Base-by-base conservation (phyloP, 2,113 vertebrate genomes). In the Cavia aperea region DNA sequence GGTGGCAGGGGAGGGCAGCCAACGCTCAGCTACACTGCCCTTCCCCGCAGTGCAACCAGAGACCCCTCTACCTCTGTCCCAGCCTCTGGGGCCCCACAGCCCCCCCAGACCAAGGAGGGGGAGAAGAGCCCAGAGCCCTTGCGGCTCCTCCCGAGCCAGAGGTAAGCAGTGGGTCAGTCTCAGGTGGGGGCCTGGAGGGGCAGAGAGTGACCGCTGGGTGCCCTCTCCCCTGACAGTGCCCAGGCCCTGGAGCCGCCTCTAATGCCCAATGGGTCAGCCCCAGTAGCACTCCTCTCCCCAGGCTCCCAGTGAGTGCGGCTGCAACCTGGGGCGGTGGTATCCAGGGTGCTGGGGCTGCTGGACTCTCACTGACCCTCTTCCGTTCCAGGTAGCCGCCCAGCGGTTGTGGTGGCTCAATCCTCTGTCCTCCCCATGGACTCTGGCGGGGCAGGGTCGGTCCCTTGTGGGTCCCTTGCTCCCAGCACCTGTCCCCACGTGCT, bases 21-120 rank as follows among this genome's bases (percentile, higher is more conserved):
- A 1, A 11, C 21, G 39, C 12, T 51, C 51, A 36, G 58, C 58
- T 14, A 12, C 14, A 43, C 23, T 33, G 39, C 16, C 81, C 33
- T 91, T 13, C 1, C 15, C 58, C 13, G 18, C 92, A 97, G 96
- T 86, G 95, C 92, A 84, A 73, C 94, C 91, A 85, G 96, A 96
- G 95, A 95, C 91, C 89, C 95, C 94, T 91, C 96, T 97, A 96
- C 96, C 96, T 97, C 96, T 93, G 93, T 96, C 84, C 93, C 89
- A 43, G 86, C 72, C 90, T 66, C 89, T 0, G 43, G 84, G 89
- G 86, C 86, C 86, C 39, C 56, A n/a, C 94, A 78, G 24, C 29
- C 4, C 58, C 79, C 89, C 7, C 83, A 81, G 91, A 66, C 87
- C 65, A 33, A 7, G 6, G 94, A 91, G 11, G 70, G 79, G 83